A percentile compares a stretch with the other conserved stretches of the same genome.
Evolutionary conservation across 2,113 vertebrate genomes (phyloP).

Genomic region (Malaclemys terrapin): DNA sequence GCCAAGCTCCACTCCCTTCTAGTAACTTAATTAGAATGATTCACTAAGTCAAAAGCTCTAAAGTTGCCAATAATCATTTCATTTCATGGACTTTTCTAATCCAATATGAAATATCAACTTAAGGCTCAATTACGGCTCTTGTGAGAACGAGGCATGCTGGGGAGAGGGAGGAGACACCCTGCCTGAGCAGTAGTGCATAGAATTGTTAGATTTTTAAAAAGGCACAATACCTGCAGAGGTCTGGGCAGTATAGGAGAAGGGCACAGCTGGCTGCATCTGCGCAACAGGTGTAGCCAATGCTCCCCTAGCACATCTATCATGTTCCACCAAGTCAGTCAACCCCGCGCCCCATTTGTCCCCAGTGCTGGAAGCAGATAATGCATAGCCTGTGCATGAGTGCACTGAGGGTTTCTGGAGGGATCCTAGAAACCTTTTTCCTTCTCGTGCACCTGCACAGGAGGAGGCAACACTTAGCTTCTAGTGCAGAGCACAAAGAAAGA

Average conservation of each 20-base stretch:
- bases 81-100: conserved; percentile 30
- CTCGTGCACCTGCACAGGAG: neutral
- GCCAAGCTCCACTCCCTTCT: conserved; percentile 35
- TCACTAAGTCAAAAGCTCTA: conserved; percentile 29
- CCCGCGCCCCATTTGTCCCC: neutral
- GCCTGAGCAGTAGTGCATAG: neutral
- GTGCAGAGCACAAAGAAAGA: neutral
- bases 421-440: neutral
- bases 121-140: conserved; percentile 3
- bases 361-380: neutral
- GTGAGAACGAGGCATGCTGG: neutral
- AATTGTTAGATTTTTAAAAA: neutral
- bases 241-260: neutral
- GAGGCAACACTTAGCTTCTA: neutral
- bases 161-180: neutral
- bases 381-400: neutral
- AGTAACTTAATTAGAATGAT: conserved; percentile 42
- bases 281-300: neutral
- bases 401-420: neutral
- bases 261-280: neutral
- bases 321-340: neutral
- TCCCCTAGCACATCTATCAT: neutral
- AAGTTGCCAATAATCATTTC: conserved; percentile 43
- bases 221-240: rapidly evolving
- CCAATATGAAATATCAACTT: conserved; percentile 45